Base-by-base conservation (phyloP, 2,113 vertebrate species). In the Mesoclemmys tuberculata region DNA sequence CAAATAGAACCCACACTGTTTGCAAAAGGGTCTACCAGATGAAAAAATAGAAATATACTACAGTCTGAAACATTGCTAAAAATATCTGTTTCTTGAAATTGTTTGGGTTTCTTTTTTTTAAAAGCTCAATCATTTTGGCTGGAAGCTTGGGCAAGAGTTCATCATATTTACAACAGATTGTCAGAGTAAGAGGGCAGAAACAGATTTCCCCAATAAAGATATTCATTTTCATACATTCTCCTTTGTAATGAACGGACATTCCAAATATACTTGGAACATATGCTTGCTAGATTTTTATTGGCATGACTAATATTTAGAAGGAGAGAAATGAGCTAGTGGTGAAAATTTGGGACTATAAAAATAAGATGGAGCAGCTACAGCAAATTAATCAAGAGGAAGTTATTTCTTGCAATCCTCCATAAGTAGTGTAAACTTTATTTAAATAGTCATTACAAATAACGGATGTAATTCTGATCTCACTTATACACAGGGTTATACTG, bases 1-100 rank as follows among this genome's bases (percentile, higher is more conserved):
- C 41, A 90, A 91, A 81, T 46, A n/a, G 83, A 71, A 85, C 0
- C 80, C 6, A 0, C 68, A 81, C 52, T 78, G 61, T 82, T 9
- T 89, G 81, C 41, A 93, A 84, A 88, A 90, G 81, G 91, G 92
- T 96, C 91, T 95, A 90, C 82, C 75, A 93, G 83, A 92, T 12
- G 27, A 88, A 95, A 97, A 74, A 11, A 3, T 83, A 75, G 68
- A 93, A 94, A 93, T 81, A n/a, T 26, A 71, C 80, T 24, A 52
- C 4, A 82, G 56, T 5, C 79, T 64, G 31, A 56, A 82, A 13
- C 29, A 48, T 95, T 95, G 84, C 46, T 91, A 87, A 93, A 95
- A 93, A 64, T 82, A 82, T 49, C 48, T 89, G 6, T 56, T 94
- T 88, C 71, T 46, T 85, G 7, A 85, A 86, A 75, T 78, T 55